Conservation (phyloP, 2,113 vertebrate genomes). For the Gnathochromis pfefferi region DNA sequence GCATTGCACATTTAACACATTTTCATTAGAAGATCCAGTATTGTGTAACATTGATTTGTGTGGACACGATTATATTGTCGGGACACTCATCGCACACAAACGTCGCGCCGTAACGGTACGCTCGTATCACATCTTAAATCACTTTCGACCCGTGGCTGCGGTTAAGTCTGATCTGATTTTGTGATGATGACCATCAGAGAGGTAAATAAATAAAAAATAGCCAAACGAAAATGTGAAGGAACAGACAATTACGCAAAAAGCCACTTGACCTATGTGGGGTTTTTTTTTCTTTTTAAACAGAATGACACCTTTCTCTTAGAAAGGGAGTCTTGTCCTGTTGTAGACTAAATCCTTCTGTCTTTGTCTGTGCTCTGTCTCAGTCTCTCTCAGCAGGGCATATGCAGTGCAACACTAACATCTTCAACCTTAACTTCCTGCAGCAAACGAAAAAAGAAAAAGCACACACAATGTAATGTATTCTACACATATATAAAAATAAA, state of each 20-base stretch:
- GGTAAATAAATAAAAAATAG: constrained; percentile 54
- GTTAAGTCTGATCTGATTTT: constrained; percentile 49
- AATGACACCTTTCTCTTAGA: constrained; percentile 56
- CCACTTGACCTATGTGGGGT: constrained; percentile 42
- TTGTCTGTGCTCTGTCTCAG: constrained; percentile 55
- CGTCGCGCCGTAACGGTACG: constrained; percentile 17
- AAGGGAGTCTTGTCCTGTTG: constrained; percentile 46
- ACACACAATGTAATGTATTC: constrained; percentile 42
- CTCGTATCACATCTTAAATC: constrained; percentile 35
- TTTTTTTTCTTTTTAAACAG: constrained; percentile 54
- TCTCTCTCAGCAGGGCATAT: constrained; percentile 71
- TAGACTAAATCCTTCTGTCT: constrained; percentile 48
- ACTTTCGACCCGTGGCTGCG: constrained; percentile 59
- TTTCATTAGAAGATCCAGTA: constrained; percentile 41
- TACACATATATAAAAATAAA: constrained; percentile 78
- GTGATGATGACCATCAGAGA: constrained; percentile 40
- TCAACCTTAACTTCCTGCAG: constrained; percentile 60
- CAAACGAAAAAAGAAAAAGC: constrained; percentile 45
- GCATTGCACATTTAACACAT: constrained; percentile 25
- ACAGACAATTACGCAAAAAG: constrained; percentile 56
- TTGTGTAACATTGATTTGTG: constrained; percentile 47
- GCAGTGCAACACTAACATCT: constrained; percentile 71
- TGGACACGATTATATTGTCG: constrained; percentile 52
- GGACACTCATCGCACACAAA: constrained; percentile 54
- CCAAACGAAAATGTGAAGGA: constrained; percentile 29